Conservation (phyloP, 2,888 invertebrate genomes). For the Eristalis pertinax region DNA sequence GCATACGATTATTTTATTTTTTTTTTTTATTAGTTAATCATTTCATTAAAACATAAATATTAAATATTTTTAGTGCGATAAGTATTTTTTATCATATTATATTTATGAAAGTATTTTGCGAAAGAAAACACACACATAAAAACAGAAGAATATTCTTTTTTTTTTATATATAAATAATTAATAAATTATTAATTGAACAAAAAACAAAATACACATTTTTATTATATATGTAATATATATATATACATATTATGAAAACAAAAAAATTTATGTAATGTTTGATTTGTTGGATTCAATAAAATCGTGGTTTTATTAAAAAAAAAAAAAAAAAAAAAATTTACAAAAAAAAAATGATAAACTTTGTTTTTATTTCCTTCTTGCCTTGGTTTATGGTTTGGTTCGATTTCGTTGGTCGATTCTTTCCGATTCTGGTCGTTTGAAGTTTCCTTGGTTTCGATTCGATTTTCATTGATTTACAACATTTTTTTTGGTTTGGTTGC, state of each 20-base stretch:
- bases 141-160: constrained; percentile 41
- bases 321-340: constrained; percentile 74
- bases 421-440: constrained; percentile 61
- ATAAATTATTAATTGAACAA: constrained; percentile 59
- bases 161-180: constrained; percentile 44
- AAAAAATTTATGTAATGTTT: constrained; percentile 77
- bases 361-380: constrained; percentile 61
- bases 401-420: constrained; percentile 46
- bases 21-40: constrained; percentile 74
- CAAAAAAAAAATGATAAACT: constrained; percentile 66
- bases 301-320: constrained; percentile 76
- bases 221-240: constrained; percentile 68
- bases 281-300: constrained; percentile 78
- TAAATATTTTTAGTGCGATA: constrained; percentile 54
- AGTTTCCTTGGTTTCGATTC: constrained; percentile 31
- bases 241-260: constrained; percentile 72
- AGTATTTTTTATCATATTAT: constrained; percentile 66
- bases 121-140: constrained; percentile 43
- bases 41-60: constrained; percentile 47
- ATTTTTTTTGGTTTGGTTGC: background rate
- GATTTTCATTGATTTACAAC: background rate
- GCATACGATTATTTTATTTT: constrained; percentile 25
- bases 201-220: constrained; percentile 73
- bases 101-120: constrained; percentile 50
- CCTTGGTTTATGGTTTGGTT: constrained; percentile 69